A percentile compares a stretch with the other conserved stretches of the same genome.
Evolutionary conservation across 2,888 invertebrate genomes (phyloP).

Genomic region (Brenthis ino): DNA sequence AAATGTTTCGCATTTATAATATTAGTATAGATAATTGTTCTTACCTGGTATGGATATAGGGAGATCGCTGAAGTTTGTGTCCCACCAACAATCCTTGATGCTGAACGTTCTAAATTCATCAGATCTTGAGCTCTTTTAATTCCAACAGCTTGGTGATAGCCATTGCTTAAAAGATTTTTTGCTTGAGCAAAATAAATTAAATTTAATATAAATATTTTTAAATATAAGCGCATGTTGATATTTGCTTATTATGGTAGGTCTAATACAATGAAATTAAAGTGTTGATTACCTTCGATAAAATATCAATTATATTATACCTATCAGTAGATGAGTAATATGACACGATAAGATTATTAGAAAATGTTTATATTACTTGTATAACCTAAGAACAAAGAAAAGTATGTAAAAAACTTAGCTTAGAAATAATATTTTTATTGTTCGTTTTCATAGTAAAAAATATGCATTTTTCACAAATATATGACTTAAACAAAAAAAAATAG

Average conservation of each 20-base stretch:
- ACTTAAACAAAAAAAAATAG: too few species aligned
- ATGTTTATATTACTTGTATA: too few species aligned
- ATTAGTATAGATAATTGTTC: conserved; percentile 3
- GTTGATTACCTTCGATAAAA: conserved; percentile 6
- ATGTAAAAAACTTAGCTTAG: too few species aligned
- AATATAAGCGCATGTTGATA: neutral
- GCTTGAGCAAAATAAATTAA: conserved; percentile 33
- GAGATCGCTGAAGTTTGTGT: conserved; percentile 45
- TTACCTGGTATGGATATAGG: conserved; percentile 58
- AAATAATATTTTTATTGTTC: too few species aligned
- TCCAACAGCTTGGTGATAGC: conserved; percentile 58
- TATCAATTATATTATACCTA: conserved; percentile 1
- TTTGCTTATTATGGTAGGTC: neutral
- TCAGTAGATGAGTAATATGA: neutral
- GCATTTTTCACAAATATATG: too few species aligned
- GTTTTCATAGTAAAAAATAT: too few species aligned
- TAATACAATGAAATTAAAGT: neutral
- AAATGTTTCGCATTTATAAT: too few species aligned
- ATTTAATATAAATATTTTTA: conserved; percentile 29
- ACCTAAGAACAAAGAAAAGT: too few species aligned
- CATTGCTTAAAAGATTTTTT: conserved; percentile 32
- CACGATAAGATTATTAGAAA: too few species aligned
- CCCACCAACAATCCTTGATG: conserved; percentile 58
- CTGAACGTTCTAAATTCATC: conserved; percentile 41
- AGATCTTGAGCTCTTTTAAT: conserved; percentile 53